phyloP scores from a whole-genome alignment of 1,140 invertebrate genomes.

The Lucilia cuprina region DNA sequence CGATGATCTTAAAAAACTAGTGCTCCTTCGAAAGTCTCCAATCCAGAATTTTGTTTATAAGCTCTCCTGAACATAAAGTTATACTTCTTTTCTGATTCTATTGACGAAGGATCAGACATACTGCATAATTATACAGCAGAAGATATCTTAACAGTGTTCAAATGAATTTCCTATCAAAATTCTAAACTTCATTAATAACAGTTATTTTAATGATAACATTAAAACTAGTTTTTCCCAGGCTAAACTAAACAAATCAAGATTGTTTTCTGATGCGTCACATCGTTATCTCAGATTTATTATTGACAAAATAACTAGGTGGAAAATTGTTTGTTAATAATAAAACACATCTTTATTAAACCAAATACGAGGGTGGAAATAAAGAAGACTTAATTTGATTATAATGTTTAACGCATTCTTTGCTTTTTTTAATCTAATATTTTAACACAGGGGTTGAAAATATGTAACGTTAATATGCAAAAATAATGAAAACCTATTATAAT shows the following conservation, averaged over 20 bases:
- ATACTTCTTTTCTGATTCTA: no score
- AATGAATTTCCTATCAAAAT: no score
- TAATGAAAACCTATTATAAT: neutral
- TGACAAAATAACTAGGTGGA: constrained; percentile 30
- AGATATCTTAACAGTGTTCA: no score
- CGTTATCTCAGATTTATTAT: constrained; percentile 11
- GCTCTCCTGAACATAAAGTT: no score
- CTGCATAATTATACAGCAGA: no score
- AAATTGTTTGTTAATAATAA: constrained; percentile 26
- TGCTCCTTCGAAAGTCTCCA: no score
- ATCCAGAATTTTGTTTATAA: no score
- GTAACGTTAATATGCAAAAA: constrained; percentile 18
- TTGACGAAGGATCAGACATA: no score
- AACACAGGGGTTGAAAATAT: neutral
- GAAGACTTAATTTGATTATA: constrained; percentile 22
- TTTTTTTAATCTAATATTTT: neutral
- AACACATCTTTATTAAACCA: constrained; percentile 3
- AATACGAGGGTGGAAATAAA: constrained; percentile 17
- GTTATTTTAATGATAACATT: no score
- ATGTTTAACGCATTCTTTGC: constrained; percentile 2
- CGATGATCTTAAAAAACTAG: no score
- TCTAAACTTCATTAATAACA: no score
- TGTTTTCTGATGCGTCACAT: neutral
- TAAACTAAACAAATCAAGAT: neutral
- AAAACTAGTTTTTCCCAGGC: neutral